These are phyloP conservation scores for Lucifuga dentata DNA, from an alignment of 2,113 vertebrate species.

Conservation along the genomic window DNA sequence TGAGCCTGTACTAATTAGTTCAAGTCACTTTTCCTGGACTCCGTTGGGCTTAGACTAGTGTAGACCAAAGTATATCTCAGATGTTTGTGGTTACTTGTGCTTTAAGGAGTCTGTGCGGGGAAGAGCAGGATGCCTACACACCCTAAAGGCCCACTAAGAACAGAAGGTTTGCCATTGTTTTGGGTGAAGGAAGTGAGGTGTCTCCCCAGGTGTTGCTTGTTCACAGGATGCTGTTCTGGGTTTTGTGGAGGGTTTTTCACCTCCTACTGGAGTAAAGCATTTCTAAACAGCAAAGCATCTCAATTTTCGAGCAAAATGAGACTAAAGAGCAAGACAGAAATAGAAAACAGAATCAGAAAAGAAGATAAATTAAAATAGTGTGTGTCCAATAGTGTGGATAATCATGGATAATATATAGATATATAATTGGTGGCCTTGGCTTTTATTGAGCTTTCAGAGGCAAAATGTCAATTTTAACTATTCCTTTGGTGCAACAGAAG, in stretches of 20 bases:
- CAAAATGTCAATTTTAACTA: slow-evolving; percentile 21
- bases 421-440: slow-evolving; percentile 1
- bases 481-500: slow-evolving; percentile 9
- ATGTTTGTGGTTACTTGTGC: slow-evolving; percentile 38
- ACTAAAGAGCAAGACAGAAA: not conserved
- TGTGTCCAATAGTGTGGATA: no score
- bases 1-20: slow-evolving; percentile 47
- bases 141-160: slow-evolving; percentile 9
- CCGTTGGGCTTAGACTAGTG: slow-evolving; percentile 45
- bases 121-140: not conserved
- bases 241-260: slow-evolving; percentile 8
- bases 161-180: not conserved
- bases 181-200: slow-evolving; percentile 5
- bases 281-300: not conserved
- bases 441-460: slow-evolving; percentile 3
- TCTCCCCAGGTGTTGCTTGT: slow-evolving; percentile 10
- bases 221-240: slow-evolving; percentile 5
- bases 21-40: slow-evolving; percentile 53
- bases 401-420: not conserved
- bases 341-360: not conserved
- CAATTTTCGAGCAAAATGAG: not conserved
- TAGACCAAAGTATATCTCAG: slow-evolving; percentile 29
- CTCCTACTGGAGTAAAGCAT: not conserved
- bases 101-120: slow-evolving; percentile 45
- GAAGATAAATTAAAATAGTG: no score